A percentile compares a stretch with the other conserved stretches of the same genome.
These are phyloP conservation scores for Oncorhynchus mykiss DNA, from an alignment of 2,113 vertebrate genomes.

Conservation along the genomic window DNA sequence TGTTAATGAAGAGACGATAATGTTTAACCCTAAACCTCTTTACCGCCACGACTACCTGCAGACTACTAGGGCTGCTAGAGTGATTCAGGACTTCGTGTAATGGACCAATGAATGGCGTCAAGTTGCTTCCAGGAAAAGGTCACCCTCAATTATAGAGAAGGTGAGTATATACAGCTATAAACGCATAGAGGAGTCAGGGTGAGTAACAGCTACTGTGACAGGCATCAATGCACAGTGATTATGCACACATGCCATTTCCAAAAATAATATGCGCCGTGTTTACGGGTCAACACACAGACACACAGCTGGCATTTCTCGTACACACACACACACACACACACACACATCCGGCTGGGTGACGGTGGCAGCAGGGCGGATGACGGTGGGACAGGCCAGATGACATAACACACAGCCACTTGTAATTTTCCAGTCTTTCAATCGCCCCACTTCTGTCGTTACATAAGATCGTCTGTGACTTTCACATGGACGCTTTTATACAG, in stretches of 20 bases:
- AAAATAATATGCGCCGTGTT: no score
- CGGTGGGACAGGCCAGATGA: conserved; percentile 27
- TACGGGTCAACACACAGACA: no score
- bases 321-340: not conserved
- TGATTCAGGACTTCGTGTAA: not conserved
- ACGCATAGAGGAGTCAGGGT: not conserved
- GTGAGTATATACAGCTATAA: not conserved
- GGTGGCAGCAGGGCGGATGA: conserved; percentile 9
- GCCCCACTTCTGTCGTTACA: conserved; percentile 38
- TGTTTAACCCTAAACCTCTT: not conserved
- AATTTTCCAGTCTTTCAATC: conserved; percentile 63
- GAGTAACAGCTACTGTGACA: not conserved
- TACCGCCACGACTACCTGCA: not conserved
- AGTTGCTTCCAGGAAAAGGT: not conserved
- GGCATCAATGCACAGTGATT: not conserved
- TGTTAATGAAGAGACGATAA: not conserved
- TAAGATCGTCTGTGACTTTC: conserved; percentile 60
- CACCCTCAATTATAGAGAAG: no score
- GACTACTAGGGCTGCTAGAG: not conserved
- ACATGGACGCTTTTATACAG: conserved; percentile 49
- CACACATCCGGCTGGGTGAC: conserved; percentile 8
- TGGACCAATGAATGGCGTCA: not conserved
- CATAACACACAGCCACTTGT: conserved; percentile 39
- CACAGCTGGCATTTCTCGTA: no score
- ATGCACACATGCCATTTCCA: not conserved